phyloP scores from a whole-genome alignment of 2,113 vertebrate genomes.

The Hemiscyllium ocellatum region DNA sequence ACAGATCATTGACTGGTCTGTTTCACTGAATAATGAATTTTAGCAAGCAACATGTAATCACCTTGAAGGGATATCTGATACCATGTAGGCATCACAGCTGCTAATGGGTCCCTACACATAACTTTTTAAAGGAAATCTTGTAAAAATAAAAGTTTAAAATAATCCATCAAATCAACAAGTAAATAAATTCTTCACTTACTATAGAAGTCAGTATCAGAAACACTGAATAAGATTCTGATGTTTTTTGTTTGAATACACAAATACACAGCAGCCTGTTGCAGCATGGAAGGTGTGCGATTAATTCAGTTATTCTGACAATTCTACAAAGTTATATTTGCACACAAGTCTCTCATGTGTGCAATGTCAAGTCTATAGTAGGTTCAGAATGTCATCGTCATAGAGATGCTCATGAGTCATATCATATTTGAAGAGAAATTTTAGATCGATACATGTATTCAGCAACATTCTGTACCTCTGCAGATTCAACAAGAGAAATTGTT shows the following conservation, averaged over 20 bases:
- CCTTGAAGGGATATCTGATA: not conserved
- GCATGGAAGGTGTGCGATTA: not conserved
- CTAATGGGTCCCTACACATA: not conserved
- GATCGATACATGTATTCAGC: not conserved
- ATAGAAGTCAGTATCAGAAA: not conserved
- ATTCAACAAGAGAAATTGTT: not conserved
- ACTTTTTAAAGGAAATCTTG: not conserved
- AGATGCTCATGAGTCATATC: not conserved
- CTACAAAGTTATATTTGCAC: not conserved
- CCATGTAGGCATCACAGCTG: not conserved
- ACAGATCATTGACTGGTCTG: not conserved
- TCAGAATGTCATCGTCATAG: not conserved
- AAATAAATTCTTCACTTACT: not conserved
- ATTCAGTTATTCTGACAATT: not conserved
- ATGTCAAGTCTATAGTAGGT: not conserved
- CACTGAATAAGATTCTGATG: not conserved
- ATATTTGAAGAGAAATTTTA: not conserved
- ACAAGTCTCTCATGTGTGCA: not conserved
- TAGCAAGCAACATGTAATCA: not conserved
- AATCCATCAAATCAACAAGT: not conserved
- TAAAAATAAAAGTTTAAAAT: not conserved
- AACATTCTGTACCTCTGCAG: not conserved
- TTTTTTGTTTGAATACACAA: not conserved
- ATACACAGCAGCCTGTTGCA: not conserved
- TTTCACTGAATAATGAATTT: not conserved